Percentiles rank a stretch among this genome's conserved stretches.
These are phyloP conservation scores for Rhabdomys dilectus DNA, from an alignment of 2,113 vertebrate genomes.

Conservation along the genomic window DNA sequence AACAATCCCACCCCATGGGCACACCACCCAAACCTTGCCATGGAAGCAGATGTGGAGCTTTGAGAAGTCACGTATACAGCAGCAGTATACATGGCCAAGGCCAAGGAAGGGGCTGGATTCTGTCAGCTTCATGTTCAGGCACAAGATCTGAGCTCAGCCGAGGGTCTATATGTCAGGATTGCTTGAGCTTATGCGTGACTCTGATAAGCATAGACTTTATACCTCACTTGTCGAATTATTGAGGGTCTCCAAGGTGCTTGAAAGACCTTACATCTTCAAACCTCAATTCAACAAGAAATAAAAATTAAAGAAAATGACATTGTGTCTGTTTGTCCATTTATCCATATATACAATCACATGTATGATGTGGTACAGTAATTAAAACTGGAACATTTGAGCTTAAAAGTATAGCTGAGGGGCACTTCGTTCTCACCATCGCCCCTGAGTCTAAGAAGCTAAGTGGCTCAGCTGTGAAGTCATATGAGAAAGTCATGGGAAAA, in stretches of 20 bases:
- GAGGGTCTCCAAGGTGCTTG: neutral
- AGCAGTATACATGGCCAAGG: neutral
- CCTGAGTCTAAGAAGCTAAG: neutral
- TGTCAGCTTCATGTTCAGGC: neutral
- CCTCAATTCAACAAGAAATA: neutral
- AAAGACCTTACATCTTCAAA: neutral
- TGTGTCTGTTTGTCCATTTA: neutral
- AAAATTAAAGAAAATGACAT: neutral
- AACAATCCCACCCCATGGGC: neutral
- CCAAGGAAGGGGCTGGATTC: neutral
- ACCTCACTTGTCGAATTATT: neutral
- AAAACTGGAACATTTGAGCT: slow-evolving; percentile 26
- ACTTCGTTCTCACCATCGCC: neutral
- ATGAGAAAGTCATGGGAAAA: neutral
- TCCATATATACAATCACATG: neutral
- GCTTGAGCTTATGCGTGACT: neutral
- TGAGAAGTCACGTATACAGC: neutral
- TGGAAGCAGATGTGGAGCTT: neutral
- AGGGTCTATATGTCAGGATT: neutral
- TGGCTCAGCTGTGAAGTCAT: neutral
- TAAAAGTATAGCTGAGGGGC: neutral
- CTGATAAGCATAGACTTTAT: neutral
- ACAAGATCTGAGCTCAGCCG: neutral
- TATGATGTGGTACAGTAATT: neutral
- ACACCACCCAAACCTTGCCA: neutral